Evolutionary conservation across 2,888 invertebrate species (phyloP).

Genomic region (Amblyteles armatorius): DNA sequence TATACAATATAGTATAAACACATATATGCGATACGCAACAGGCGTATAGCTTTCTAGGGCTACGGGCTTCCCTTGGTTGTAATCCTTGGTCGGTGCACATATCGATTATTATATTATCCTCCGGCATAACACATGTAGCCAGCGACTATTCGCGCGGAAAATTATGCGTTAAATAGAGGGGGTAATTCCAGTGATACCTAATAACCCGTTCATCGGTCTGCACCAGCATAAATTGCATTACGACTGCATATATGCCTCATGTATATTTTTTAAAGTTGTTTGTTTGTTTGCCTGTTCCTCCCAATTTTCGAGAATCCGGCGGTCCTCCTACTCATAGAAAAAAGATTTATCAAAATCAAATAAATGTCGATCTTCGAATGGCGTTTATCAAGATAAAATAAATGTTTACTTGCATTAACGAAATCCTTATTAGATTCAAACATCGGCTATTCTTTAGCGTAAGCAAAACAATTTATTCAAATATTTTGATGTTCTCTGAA

Average conservation of each 20-base stretch:
- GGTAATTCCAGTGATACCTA: conserved; percentile 27
- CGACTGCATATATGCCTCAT: not conserved
- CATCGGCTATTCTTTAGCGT: no score
- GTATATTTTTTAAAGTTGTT: not conserved
- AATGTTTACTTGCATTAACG: no score
- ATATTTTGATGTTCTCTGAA: not conserved
- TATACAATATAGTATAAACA: not conserved
- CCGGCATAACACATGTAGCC: conserved; percentile 57
- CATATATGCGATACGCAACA: conserved; percentile 57
- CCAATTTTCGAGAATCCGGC: no score
- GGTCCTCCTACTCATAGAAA: no score
- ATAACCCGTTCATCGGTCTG: conserved; percentile 26
- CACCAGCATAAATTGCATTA: conserved; percentile 5
- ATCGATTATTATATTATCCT: conserved; percentile 66
- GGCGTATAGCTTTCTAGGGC: conserved; percentile 56
- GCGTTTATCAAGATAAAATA: no score
- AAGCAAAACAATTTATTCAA: no score
- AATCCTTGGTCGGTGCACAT: conserved; percentile 61
- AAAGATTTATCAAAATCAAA: no score
- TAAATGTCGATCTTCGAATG: no score
- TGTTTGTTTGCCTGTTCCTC: not conserved
- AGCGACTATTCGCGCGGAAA: conserved; percentile 51
- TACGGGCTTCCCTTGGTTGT: conserved; percentile 57
- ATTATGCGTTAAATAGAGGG: conserved; percentile 58
- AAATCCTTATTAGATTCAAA: no score